Percentiles rank a stretch among this genome's conserved stretches.
Evolutionary conservation across 2,797 vertebrate genomes (phyloP).

Genomic region (Poecilia picta): DNA sequence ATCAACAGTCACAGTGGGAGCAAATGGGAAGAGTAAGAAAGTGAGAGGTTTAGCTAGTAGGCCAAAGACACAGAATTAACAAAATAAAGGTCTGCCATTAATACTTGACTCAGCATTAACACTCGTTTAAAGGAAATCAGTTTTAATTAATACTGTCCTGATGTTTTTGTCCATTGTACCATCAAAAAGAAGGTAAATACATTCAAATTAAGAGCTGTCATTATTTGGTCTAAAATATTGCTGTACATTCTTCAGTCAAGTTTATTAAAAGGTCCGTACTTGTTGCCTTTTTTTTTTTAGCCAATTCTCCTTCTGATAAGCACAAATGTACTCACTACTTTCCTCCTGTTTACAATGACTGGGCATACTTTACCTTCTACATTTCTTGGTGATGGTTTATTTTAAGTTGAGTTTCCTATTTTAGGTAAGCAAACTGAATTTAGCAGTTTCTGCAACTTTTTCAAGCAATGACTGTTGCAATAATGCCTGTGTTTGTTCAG

Average conservation of each 20-base stretch:
- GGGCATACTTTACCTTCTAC: slow-evolving; percentile 25
- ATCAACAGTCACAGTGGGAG: slow-evolving; percentile 26
- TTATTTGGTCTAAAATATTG: slow-evolving; percentile 66
- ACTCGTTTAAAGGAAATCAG: not conserved
- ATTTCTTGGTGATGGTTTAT: not conserved
- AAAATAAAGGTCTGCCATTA: slow-evolving; percentile 24
- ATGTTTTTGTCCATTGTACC: slow-evolving; percentile 70
- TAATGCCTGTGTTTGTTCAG: not conserved
- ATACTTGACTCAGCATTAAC: slow-evolving; percentile 18
- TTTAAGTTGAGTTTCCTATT: not conserved
- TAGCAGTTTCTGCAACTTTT: not conserved
- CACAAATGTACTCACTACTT: slow-evolving; percentile 11
- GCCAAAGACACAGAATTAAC: slow-evolving; percentile 4
- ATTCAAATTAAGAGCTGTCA: slow-evolving; percentile 68
- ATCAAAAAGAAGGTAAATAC: slow-evolving; percentile 76
- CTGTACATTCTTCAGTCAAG: slow-evolving; percentile 58
- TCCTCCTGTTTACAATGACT: slow-evolving; percentile 30
- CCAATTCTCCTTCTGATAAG: not conserved
- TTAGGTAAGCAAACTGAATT: not conserved
- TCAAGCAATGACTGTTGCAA: not conserved
- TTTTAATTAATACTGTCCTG: slow-evolving; percentile 13
- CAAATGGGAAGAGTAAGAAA: slow-evolving; percentile 13
- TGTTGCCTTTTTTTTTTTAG: slow-evolving; percentile 10
- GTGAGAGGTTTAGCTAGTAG: slow-evolving; percentile 18
- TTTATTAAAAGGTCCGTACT: slow-evolving; percentile 33